Conservation (phyloP, 2,888 invertebrate genomes). For the Bombylius major region DNA sequence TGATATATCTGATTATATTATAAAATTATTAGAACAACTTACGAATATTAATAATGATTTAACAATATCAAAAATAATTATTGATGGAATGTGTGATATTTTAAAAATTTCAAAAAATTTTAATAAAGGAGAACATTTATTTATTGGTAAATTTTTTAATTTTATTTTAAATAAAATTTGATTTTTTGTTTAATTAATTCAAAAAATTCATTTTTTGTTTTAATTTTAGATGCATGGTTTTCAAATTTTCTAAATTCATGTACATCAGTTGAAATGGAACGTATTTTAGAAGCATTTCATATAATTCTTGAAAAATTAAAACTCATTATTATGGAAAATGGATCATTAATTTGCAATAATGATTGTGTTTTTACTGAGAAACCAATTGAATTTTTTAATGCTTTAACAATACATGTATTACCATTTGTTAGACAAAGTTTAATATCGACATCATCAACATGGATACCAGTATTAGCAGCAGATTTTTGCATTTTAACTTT, state of each 20-base stretch:
- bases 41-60: conserved; percentile 23
- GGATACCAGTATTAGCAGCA: conserved; percentile 29
- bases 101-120: conserved; percentile 26
- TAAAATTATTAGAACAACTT: conserved; percentile 28
- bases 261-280: conserved; percentile 28
- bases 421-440: conserved; percentile 30
- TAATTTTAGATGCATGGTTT: conserved; percentile 27
- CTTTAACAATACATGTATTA: conserved; percentile 27
- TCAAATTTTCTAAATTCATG: conserved; percentile 27
- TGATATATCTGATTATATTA: conserved; percentile 28
- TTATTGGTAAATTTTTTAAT: conserved; percentile 19
- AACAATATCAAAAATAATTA: conserved; percentile 25
- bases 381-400: conserved; percentile 11
- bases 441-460: conserved; percentile 23
- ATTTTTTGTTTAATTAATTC: background rate
- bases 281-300: conserved; percentile 28
- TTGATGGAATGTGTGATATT: conserved; percentile 24
- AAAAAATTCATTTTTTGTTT: background rate
- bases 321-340: background rate
- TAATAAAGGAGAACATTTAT: conserved; percentile 25
- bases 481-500: conserved; percentile 24
- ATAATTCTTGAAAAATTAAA: conserved; percentile 23
- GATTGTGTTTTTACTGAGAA: background rate
- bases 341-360: no score
- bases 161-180: background rate